A percentile compares a stretch with the other conserved stretches of the same genome.
These are phyloP conservation scores for Porites australiensis DNA, from an alignment of 64 coral and sea anemone species.

Conservation along the genomic window DNA sequence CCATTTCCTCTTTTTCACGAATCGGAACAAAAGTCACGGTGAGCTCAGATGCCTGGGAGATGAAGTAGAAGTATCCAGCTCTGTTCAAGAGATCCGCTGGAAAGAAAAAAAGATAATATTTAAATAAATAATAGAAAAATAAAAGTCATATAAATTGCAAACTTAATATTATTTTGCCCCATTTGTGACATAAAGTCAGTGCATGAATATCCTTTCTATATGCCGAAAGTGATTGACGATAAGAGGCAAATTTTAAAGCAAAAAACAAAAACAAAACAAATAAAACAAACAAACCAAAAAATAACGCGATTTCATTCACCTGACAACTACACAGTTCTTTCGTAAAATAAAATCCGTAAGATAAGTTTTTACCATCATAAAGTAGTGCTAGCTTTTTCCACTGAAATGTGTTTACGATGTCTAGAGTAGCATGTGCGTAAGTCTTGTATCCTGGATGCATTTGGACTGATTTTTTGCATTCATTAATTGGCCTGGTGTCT, in stretches of 20 bases:
- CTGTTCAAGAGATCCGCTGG: conserved; percentile 5
- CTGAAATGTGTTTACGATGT: neutral
- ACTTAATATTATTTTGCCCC: too few relatives aligned
- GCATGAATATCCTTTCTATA: too few relatives aligned
- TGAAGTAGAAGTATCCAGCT: conserved; percentile 8
- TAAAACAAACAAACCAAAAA: too few relatives aligned
- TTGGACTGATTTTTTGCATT: neutral
- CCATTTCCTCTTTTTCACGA: neutral
- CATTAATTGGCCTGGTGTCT: neutral
- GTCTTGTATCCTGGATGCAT: neutral
- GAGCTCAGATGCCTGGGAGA: neutral
- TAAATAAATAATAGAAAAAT: too few relatives aligned
- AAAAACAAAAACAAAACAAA: too few relatives aligned
- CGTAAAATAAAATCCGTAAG: too few relatives aligned
- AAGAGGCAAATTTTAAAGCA: too few relatives aligned
- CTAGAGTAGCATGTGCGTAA: neutral
- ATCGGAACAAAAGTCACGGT: conserved; percentile 16
- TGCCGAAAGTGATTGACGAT: too few relatives aligned
- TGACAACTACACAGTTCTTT: too few relatives aligned
- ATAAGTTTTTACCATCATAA: neutral
- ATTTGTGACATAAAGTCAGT: too few relatives aligned
- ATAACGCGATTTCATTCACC: too few relatives aligned
- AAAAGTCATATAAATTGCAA: too few relatives aligned
- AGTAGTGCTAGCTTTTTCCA: neutral
- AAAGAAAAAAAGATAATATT: neutral